phyloP scores from a whole-genome alignment of 2,797 vertebrate genomes.

The Selene dorsalis region DNA sequence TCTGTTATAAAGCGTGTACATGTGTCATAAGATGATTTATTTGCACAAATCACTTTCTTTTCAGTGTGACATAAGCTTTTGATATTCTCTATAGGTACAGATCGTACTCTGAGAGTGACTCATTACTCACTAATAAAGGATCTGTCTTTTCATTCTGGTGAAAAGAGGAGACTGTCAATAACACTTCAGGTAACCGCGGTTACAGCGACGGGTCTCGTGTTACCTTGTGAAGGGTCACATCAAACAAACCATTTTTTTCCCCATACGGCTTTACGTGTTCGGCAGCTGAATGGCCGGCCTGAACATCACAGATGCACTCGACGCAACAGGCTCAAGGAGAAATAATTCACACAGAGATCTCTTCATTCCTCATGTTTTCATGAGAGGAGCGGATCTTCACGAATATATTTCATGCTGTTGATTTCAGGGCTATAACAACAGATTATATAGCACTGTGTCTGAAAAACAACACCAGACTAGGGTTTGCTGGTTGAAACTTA shows the following conservation, averaged over 20 bases:
- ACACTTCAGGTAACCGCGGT: slow-evolving; percentile 7
- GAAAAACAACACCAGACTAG: slow-evolving; percentile 13
- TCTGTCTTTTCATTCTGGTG: slow-evolving; percentile 7
- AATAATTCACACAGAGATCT: slow-evolving; percentile 21
- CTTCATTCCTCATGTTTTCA: not conserved
- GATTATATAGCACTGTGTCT: not conserved
- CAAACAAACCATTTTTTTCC: slow-evolving; percentile 27
- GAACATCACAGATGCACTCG: slow-evolving; percentile 30
- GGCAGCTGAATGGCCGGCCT: slow-evolving; percentile 30
- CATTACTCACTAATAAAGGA: not conserved
- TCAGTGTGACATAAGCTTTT: not conserved
- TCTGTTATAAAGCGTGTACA: not conserved
- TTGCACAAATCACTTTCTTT: not conserved
- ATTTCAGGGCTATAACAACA: not conserved
- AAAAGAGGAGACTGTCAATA: slow-evolving; percentile 27
- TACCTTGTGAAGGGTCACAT: slow-evolving; percentile 42
- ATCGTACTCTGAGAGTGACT: not conserved
- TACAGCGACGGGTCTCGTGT: slow-evolving; percentile 30
- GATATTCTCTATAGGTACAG: not conserved
- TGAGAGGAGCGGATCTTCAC: slow-evolving; percentile 4
- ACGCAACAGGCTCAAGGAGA: slow-evolving; percentile 16
- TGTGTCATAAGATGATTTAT: not conserved
- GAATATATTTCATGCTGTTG: not conserved
- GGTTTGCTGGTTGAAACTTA: slow-evolving; percentile 15
- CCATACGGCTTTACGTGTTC: slow-evolving; percentile 28